These are phyloP conservation scores for Bombus superbus DNA, from an alignment of 1,140 invertebrate genomes.

Conservation along the genomic window DNA sequence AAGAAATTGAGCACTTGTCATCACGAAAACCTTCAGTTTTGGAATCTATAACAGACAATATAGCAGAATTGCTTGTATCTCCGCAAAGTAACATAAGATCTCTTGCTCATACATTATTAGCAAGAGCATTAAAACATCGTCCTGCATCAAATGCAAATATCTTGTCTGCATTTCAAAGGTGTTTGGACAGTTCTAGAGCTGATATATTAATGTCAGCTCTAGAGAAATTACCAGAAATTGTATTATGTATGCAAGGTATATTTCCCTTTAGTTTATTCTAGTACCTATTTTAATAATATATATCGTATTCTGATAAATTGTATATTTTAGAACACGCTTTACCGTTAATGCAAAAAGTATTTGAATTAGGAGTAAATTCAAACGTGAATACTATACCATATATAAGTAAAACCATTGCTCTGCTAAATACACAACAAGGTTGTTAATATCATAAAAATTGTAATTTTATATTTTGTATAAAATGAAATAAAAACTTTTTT, in stretches of 20 bases:
- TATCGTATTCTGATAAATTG: not conserved
- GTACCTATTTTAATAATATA: not conserved
- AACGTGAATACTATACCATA: conserved; percentile 90
- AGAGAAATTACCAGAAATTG: conserved; percentile 92
- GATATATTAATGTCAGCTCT: conserved; percentile 91
- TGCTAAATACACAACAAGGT: conserved; percentile 92
- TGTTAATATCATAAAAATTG: conserved; percentile 82
- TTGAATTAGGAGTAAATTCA: conserved; percentile 91
- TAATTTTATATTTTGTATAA: conserved; percentile 62
- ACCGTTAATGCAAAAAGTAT: conserved; percentile 90
- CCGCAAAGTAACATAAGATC: conserved; percentile 86
- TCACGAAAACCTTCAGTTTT: conserved; percentile 87
- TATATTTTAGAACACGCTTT: conserved; percentile 89
- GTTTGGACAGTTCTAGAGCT: conserved; percentile 89
- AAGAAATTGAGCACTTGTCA: conserved; percentile 89
- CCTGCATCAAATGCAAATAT: conserved; percentile 85
- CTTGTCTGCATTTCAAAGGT: conserved; percentile 90
- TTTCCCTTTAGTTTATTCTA: not conserved
- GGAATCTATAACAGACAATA: conserved; percentile 86
- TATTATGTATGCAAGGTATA: conserved; percentile 90
- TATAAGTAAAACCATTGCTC: conserved; percentile 90
- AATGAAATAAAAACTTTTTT: conserved; percentile 50
- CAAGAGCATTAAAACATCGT: conserved; percentile 87
- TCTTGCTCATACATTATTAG: conserved; percentile 86
- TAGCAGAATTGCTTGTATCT: conserved; percentile 85